Conservation (phyloP, 1,140 invertebrate genomes). For the Drosophila mayri region DNA sequence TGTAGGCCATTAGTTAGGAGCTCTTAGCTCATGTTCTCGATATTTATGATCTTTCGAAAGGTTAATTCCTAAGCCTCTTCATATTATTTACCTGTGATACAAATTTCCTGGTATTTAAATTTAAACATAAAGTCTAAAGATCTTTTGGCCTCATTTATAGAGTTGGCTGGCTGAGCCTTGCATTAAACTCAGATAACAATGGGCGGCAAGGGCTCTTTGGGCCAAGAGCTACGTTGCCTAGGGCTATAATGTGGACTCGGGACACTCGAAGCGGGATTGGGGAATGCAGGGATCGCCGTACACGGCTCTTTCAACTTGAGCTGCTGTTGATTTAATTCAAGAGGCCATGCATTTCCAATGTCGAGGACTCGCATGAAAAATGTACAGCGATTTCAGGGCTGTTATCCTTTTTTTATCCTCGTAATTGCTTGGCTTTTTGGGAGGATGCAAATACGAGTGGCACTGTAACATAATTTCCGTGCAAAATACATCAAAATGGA, state of each 20-base stretch:
- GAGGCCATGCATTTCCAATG: slow-evolving; percentile 73
- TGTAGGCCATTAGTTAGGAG: too few relatives aligned
- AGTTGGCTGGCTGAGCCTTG: slow-evolving; percentile 34
- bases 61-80: too few relatives aligned
- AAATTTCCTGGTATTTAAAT: background rate
- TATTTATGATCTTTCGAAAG: too few relatives aligned
- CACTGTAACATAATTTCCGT: slow-evolving; percentile 77
- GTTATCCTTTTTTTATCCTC: slow-evolving; percentile 29
- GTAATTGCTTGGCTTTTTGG: slow-evolving; percentile 34
- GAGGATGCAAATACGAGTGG: slow-evolving; percentile 57
- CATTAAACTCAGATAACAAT: slow-evolving; percentile 60
- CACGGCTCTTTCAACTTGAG: slow-evolving; percentile 65
- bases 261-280: slow-evolving; percentile 35
- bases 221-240: slow-evolving; percentile 45
- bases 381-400: slow-evolving; percentile 62
- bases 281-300: slow-evolving; percentile 17
- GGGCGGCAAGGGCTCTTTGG: slow-evolving; percentile 24
- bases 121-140: background rate
- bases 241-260: slow-evolving; percentile 38
- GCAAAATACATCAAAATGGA: slow-evolving; percentile 77
- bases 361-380: slow-evolving; percentile 73
- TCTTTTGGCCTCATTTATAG: background rate
- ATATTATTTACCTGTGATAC: too few relatives aligned
- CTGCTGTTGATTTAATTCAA: slow-evolving; percentile 81
- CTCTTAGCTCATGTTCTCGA: too few relatives aligned